Evolutionary conservation across 2,797 vertebrate species (phyloP), one percentile per base, ranked within the genome.

Genomic region (Onychomys torridus): DNA sequence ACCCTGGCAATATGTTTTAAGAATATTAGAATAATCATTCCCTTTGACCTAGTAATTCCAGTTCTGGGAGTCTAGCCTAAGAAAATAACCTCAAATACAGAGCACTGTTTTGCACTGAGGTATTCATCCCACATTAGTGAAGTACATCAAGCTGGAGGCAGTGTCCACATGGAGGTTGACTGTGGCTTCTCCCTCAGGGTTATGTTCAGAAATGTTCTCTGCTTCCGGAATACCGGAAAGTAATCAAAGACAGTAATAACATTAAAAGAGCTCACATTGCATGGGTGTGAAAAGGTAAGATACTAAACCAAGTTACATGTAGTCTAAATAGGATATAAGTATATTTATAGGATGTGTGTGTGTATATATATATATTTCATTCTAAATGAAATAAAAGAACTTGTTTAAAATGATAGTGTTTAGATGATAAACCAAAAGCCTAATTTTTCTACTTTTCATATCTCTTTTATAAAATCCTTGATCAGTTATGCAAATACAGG

Each of bases 31-130:
- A 83, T 90, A 85, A 75, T 94, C 19, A 89, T n/a, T 6, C 69
- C 55, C 49, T 92, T 96, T 91, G 76, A 84, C 89, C 78, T 75
- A 61, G 1, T 94, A 92, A 96, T 92, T 91, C 59, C 73, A 95
- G 7, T 93, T 93, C 93, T 96, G n/a, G 85, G 55, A 95, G 40
- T 96, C 21, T 90, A 25, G 94, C 73, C 89, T 92, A 93, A 76
- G 43, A 78, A 94, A 96, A 94, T 87, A 86, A 76, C 65, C 49
- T 96, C 57, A 78, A 91, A 37, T 65, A 95, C 57, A 95, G 96
- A 92, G 89, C 75, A 88, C 76, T 10, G 12, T 43, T 96, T 88
- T 89, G n/a, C n/a, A 59, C 82, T 79, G 78, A 43, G 17, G 43
- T 82, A 34, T 67, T 92, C 61, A 63, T 91, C 52, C 29, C 21